Evolutionary conservation across 2,888 invertebrate species (phyloP), one percentile per base, ranked within the genome.

Genomic region (Oxycera nigricornis): DNA sequence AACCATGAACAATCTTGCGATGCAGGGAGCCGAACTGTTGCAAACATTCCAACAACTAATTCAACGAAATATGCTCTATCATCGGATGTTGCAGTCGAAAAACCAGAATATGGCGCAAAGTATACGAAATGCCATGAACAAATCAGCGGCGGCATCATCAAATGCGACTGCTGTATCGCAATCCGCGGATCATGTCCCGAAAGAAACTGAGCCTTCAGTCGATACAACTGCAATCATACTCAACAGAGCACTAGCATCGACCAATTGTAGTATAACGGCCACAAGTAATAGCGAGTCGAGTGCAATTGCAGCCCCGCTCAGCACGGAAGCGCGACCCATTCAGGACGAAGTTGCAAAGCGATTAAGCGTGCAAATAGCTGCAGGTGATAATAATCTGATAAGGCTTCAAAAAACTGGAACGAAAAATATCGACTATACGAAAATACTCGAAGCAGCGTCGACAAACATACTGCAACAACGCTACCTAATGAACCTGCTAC

Each of bases 21-120:
- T 79, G 78, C 77, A 79, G 24, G 76, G 78, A 59, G 75, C 76
- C 20, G 76, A 78, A 55, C 76, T 77, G 6, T 72, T 75, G 50
- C 74, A 78, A 52, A 35, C 77, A 57, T 67, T 76, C 57, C 68
- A 52, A 30, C 52, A 59, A 14, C 55, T 59, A 17, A 77, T 79
- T 26, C 78, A 79, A n/a, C 78, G 78, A 26, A 77, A 77, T 24
- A 61, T 46, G 26, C 50, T 70, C 14, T 41, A 50, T 55, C 57
- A 70, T 39, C 74, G 75, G 20, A 77, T 77, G 9, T 11, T 46
- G 14, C 35, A 65, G 52, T 7, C 22, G 30, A 61, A 61, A 9
- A 61, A 31, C n/a, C 31, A 30, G 3, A 20, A 61, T 1, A 1
- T 31, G 3, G 9, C 26, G 14, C 2, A 2, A 7, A 61, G 20